Percentiles rank a stretch among this genome's conserved stretches.
phyloP scores from a whole-genome alignment of 2,797 vertebrate species.

The Malacoctenus gilli region DNA sequence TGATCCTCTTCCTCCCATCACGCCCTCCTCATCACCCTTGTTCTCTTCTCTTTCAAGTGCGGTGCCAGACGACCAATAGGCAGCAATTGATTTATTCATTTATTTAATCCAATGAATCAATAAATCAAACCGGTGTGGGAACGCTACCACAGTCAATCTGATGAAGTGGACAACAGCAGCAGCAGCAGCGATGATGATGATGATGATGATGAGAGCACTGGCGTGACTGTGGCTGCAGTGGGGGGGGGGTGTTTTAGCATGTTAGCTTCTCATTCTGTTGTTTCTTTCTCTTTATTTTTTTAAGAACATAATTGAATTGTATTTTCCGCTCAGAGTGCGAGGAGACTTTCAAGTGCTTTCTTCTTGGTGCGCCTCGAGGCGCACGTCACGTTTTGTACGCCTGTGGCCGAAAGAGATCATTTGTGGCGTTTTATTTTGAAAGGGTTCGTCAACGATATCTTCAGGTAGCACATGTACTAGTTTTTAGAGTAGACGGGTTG shows the following conservation, averaged over 20 bases:
- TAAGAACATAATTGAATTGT: slow-evolving; percentile 7
- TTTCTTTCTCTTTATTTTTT: neutral
- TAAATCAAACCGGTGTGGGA: slow-evolving; percentile 43
- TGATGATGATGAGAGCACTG: slow-evolving; percentile 35
- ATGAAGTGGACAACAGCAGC: slow-evolving; percentile 48
- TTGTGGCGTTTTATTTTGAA: slow-evolving; percentile 27
- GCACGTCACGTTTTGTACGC: slow-evolving; percentile 45
- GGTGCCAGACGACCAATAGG: slow-evolving; percentile 65
- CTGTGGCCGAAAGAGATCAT: slow-evolving; percentile 48
- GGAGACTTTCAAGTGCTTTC: slow-evolving; percentile 58
- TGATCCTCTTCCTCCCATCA: slow-evolving; percentile 24
- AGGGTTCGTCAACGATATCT: slow-evolving; percentile 1
- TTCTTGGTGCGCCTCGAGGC: slow-evolving; percentile 36
- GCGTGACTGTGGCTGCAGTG: slow-evolving; percentile 11
- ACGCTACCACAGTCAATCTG: slow-evolving; percentile 22
- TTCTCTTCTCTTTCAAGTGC: slow-evolving; percentile 78
- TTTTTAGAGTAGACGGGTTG: slow-evolving; percentile 14
- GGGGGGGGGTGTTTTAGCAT: slow-evolving; percentile 15
- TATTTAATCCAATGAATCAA: slow-evolving; percentile 60
- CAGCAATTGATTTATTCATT: slow-evolving; percentile 64
- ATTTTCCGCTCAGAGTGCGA: slow-evolving; percentile 28
- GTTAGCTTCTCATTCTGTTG: neutral
- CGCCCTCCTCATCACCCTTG: slow-evolving; percentile 55
- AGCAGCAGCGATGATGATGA: no score
- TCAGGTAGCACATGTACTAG: slow-evolving; percentile 7